phyloP scores from a whole-genome alignment of 92 coral and sea anemone genomes.

The Palythoa grandiflora region DNA sequence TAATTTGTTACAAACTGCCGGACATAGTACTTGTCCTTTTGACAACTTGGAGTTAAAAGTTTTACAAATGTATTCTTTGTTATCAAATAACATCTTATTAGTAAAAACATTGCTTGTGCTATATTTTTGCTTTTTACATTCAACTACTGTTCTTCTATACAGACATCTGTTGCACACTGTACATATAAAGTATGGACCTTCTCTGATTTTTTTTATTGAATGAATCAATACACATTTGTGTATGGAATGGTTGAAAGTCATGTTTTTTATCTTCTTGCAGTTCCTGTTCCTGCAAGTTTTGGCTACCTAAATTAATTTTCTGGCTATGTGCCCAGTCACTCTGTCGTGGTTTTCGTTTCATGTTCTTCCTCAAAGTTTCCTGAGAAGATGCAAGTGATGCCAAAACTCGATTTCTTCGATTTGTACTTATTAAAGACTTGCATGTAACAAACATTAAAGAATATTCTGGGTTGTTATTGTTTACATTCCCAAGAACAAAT shows the following conservation, averaged over 20 bases:
- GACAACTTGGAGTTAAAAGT: not conserved
- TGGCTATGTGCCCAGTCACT: not conserved
- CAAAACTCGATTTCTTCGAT: conserved; percentile 10
- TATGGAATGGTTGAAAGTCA: conserved; percentile 7
- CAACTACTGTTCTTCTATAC: conserved; percentile 11
- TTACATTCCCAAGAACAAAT: conserved; percentile 8
- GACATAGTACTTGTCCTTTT: conserved; percentile 48
- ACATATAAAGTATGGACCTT: conserved; percentile 13
- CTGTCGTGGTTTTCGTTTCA: conserved; percentile 7
- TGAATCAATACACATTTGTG: conserved; percentile 10
- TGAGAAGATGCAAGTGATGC: conserved; percentile 8
- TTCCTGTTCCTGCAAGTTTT: conserved; percentile 9
- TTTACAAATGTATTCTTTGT: not conserved
- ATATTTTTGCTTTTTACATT: conserved; percentile 8
- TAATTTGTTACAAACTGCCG: conserved; percentile 58
- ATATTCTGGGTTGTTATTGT: conserved; percentile 14
- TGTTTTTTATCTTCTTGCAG: conserved; percentile 7
- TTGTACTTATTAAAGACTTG: conserved; percentile 7
- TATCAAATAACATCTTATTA: not conserved
- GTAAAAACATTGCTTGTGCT: conserved; percentile 12
- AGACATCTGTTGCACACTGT: not conserved
- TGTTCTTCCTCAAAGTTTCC: conserved; percentile 13
- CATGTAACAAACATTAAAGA: conserved; percentile 10
- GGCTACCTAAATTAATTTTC: conserved; percentile 2
- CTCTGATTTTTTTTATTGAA: conserved; percentile 8